Percentiles rank a stretch among this genome's conserved stretches.
phyloP scores from a whole-genome alignment of 2,888 invertebrate species.

The Lepas anatifera region DNA sequence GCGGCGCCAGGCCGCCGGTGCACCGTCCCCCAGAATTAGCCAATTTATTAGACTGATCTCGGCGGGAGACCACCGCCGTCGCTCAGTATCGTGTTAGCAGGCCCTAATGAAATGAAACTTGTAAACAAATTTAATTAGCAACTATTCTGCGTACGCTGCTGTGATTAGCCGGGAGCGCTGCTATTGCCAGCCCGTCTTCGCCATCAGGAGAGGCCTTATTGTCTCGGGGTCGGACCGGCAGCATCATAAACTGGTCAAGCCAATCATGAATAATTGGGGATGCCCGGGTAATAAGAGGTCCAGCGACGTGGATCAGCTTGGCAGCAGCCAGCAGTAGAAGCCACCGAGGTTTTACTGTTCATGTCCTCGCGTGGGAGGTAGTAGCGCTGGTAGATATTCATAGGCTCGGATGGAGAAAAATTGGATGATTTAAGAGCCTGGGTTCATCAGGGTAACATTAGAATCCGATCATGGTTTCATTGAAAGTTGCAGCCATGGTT shows the following conservation, averaged over 20 bases:
- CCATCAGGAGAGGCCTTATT: neutral
- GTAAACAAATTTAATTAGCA: slow-evolving; percentile 9
- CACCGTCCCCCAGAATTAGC: too few species aligned
- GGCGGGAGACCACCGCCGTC: neutral
- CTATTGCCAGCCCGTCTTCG: neutral
- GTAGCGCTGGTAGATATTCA: too few species aligned
- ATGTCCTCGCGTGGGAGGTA: too few species aligned
- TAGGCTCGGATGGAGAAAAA: too few species aligned
- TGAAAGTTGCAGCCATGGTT: too few species aligned
- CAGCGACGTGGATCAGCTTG: too few species aligned
- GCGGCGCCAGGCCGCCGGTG: too few species aligned
- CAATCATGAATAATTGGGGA: slow-evolving; percentile 1
- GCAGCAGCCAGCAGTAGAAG: too few species aligned
- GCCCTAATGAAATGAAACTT: slow-evolving; percentile 11
- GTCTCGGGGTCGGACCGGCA: neutral
- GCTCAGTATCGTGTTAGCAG: neutral
- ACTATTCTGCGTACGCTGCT: neutral
- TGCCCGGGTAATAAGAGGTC: neutral
- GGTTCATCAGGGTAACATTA: too few species aligned
- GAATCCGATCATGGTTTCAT: too few species aligned
- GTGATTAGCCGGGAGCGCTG: neutral
- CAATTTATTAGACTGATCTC: neutral
- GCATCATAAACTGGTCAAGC: neutral
- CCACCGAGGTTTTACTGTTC: too few species aligned
- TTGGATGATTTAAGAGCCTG: too few species aligned